Evolutionary conservation across 2,888 invertebrate species (phyloP).

Genomic region (Molanna angustata): DNA sequence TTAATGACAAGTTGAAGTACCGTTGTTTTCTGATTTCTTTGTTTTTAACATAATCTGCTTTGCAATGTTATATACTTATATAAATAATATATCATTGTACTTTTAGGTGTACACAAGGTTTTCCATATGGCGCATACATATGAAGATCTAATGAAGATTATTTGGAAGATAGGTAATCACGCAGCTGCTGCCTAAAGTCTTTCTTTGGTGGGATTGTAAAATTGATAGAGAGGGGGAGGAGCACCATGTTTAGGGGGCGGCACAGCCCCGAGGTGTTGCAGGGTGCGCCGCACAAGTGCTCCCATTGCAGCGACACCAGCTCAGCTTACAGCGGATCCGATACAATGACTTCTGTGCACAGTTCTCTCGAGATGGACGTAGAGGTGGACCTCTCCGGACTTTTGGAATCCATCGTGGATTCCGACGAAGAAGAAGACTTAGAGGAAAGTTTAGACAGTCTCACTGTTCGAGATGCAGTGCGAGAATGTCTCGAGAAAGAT

Average conservation of each 20-base stretch:
- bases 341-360: slow-evolving; percentile 92
- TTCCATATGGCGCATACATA: too few species aligned
- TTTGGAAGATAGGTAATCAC: too few species aligned
- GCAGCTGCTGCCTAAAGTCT: too few species aligned
- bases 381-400: slow-evolving; percentile 92
- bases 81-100: too few species aligned
- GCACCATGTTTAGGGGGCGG: slow-evolving; percentile 59
- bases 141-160: too few species aligned
- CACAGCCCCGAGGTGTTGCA: slow-evolving; percentile 74
- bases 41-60: too few species aligned
- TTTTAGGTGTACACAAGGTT: too few species aligned
- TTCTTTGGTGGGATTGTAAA: too few species aligned
- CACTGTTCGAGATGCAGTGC: slow-evolving; percentile 88
- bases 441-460: slow-evolving; percentile 89
- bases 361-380: slow-evolving; percentile 72
- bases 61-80: too few species aligned
- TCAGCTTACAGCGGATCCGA: slow-evolving; percentile 96
- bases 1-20: too few species aligned
- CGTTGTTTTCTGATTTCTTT: too few species aligned
- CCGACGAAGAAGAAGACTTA: slow-evolving; percentile 92
- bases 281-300: slow-evolving; percentile 71
- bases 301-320: slow-evolving; percentile 87
- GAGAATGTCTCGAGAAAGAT: slow-evolving; percentile 97
- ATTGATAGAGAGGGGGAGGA: too few species aligned
- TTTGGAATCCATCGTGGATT: slow-evolving; percentile 93